Percentiles rank a stretch among this genome's conserved stretches.
Evolutionary conservation across 2,888 invertebrate genomes (phyloP).

Genomic region (Priocnemis perturbator): DNA sequence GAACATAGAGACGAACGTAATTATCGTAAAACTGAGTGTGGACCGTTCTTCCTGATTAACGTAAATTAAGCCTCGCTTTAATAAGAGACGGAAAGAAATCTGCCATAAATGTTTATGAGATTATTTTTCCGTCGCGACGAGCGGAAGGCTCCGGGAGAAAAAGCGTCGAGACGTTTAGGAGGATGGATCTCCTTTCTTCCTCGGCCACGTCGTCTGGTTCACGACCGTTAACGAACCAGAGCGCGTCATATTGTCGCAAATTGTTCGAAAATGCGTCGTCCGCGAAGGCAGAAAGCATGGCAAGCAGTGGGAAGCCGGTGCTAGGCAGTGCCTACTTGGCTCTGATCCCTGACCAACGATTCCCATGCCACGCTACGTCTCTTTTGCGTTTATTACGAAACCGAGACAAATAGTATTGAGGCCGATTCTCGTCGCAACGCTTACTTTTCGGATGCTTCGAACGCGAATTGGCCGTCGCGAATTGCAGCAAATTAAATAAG

Average conservation of each 20-base stretch:
- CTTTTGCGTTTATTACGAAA: too few relatives aligned
- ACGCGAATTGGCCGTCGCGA: too few relatives aligned
- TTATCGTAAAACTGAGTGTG: too few relatives aligned
- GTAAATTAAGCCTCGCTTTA: too few relatives aligned
- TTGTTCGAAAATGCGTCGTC: constrained; percentile 61
- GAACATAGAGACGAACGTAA: too few relatives aligned
- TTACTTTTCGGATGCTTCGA: too few relatives aligned
- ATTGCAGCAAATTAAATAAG: too few relatives aligned
- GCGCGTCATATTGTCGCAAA: constrained; percentile 68
- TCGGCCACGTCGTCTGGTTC: constrained; percentile 12
- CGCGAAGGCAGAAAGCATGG: constrained; percentile 69
- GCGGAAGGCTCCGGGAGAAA: neutral
- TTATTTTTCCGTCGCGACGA: neutral
- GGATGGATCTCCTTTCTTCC: neutral
- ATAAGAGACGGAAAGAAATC: too few relatives aligned
- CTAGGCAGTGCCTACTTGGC: constrained; percentile 47
- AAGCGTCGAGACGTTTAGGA: neutral
- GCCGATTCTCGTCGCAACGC: too few relatives aligned
- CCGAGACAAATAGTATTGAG: too few relatives aligned
- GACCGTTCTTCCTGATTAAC: too few relatives aligned
- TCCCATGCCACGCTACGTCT: neutral
- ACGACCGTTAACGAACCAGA: constrained; percentile 65
- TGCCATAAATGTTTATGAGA: too few relatives aligned
- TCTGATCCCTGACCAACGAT: constrained; percentile 18
- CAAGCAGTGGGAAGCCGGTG: constrained; percentile 44